These are phyloP conservation scores for Rhynchopsitta pachyrhyncha DNA, from an alignment of 2,113 vertebrate species.

Conservation along the genomic window DNA sequence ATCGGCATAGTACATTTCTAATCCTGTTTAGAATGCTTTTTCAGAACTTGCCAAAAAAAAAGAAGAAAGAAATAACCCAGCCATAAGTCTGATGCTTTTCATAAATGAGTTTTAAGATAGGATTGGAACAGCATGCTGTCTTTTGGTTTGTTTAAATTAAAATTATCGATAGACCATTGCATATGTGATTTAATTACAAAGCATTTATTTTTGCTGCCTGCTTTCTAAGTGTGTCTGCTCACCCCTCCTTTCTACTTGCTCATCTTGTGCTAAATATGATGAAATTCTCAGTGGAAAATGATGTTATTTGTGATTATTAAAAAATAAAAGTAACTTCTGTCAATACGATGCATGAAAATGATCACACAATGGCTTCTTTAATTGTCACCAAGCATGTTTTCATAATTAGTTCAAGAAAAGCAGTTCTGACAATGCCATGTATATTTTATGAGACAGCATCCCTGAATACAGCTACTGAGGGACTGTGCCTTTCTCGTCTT, in stretches of 20 bases:
- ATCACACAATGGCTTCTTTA: constrained; percentile 34
- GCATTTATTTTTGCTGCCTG: not conserved
- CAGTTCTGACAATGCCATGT: constrained; percentile 6
- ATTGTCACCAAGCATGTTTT: constrained; percentile 59
- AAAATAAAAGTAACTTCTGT: constrained; percentile 8
- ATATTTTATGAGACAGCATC: constrained; percentile 43
- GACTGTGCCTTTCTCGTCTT: not conserved
- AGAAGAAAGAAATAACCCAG: not conserved
- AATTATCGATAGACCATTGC: not conserved
- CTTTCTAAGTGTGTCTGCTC: not conserved
- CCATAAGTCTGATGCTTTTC: not conserved
- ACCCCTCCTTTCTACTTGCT: not conserved
- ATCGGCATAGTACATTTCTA: constrained; percentile 71
- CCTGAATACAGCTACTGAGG: not conserved
- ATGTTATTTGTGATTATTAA: not conserved
- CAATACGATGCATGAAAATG: constrained; percentile 1
- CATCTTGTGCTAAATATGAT: not conserved
- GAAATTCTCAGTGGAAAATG: not conserved
- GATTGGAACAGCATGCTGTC: not conserved
- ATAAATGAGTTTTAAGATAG: not conserved
- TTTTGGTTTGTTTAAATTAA: not conserved
- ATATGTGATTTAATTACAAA: not conserved
- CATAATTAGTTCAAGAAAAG: constrained; percentile 70
- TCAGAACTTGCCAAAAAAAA: not conserved
- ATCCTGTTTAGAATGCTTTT: constrained; percentile 52